phyloP scores from a whole-genome alignment of 2,888 invertebrate species.

The Tachina fera region DNA sequence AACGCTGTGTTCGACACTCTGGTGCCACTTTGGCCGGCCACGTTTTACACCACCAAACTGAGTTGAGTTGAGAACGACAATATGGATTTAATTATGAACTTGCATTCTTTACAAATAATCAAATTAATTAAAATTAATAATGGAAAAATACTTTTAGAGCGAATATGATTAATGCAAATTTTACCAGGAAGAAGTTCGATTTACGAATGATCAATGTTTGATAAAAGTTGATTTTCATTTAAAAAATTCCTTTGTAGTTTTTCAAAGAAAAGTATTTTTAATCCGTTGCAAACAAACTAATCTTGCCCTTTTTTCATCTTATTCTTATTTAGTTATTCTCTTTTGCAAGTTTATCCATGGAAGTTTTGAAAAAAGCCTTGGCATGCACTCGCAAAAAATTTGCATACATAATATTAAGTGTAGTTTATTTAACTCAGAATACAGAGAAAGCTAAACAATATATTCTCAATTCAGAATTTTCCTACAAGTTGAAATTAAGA shows the following conservation, averaged over 20 bases:
- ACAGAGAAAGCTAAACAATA: constrained; percentile 33
- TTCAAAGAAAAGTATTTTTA: background rate
- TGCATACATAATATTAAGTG: constrained; percentile 53
- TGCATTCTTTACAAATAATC: no score
- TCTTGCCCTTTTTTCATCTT: background rate
- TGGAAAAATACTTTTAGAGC: no score
- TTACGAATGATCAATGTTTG: no score
- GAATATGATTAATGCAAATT: no score
- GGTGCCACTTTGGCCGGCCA: no score
- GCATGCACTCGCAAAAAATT: constrained; percentile 48
- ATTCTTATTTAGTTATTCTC: constrained; percentile 49
- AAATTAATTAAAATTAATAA: no score
- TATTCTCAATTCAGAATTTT: constrained; percentile 23
- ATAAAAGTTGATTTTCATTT: no score
- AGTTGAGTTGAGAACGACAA: no score
- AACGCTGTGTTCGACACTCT: no score
- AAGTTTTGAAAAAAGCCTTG: constrained; percentile 38
- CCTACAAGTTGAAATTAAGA: background rate
- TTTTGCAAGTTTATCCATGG: constrained; percentile 47
- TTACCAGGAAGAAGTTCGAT: no score
- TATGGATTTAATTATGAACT: no score
- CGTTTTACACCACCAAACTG: no score
- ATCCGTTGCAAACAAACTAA: constrained; percentile 32
- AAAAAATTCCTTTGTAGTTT: background rate
- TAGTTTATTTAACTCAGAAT: constrained; percentile 18